Conservation (phyloP, 2,113 vertebrate species). For the Eulacestoma nigropectus region DNA sequence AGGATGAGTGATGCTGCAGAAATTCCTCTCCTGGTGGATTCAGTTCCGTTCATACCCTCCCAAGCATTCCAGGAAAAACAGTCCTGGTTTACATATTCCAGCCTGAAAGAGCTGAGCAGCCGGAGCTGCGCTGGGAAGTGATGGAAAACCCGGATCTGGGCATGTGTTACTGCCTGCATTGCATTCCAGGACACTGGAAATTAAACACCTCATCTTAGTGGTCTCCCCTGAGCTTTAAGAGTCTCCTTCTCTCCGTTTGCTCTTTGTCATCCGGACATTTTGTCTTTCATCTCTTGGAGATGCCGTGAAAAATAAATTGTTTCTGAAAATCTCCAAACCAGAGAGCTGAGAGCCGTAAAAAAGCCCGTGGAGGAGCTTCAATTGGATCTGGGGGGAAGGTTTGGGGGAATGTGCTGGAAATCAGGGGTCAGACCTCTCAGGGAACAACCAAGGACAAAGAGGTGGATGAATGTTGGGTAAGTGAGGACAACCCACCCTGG, state of each 20-base stretch:
- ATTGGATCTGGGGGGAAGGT: background rate
- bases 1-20: background rate
- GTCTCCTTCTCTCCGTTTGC: background rate
- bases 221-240: background rate
- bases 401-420: background rate
- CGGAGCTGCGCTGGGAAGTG: background rate
- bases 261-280: slow-evolving; percentile 5
- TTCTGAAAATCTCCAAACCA: slow-evolving; percentile 2
- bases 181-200: background rate
- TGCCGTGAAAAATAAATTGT: slow-evolving; percentile 24
- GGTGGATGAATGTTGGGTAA: background rate
- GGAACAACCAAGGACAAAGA: background rate
- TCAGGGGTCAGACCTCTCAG: background rate
- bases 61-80: background rate
- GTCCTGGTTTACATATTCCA: background rate
- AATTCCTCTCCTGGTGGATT: background rate
- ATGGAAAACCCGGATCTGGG: background rate
- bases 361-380: background rate
- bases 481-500: background rate
- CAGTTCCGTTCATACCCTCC: background rate
- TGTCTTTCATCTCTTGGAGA: slow-evolving; percentile 31
- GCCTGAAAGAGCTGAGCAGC: background rate
- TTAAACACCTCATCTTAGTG: slow-evolving; percentile 17
- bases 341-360: slow-evolving; percentile 16
- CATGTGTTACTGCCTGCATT: background rate